These are phyloP conservation scores for Muscicapa comitata DNA, from an alignment of 2,797 vertebrate genomes.

Conservation along the genomic window DNA sequence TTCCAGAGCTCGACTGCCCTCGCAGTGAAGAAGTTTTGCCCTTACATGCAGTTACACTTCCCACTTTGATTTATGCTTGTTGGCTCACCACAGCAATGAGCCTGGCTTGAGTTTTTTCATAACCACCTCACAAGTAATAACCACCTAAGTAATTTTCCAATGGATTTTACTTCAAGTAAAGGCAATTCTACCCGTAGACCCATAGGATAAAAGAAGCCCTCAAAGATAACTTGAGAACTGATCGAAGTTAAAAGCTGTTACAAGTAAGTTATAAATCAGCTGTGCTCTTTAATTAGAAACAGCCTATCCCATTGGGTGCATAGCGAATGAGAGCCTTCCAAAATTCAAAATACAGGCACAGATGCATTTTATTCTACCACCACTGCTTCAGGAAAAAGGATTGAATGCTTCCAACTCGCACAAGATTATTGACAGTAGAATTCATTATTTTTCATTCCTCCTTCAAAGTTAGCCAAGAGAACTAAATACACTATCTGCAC, in stretches of 20 bases:
- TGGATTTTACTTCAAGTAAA: neutral
- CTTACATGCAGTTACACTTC: neutral
- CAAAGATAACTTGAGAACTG: neutral
- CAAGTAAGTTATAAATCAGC: neutral
- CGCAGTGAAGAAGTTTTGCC: neutral
- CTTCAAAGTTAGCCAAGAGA: neutral
- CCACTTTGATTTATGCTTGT: neutral
- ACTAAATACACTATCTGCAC: neutral
- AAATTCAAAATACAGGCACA: neutral
- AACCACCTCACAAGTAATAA: neutral
- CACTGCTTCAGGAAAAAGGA: neutral
- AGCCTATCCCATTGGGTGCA: neutral
- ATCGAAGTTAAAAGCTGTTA: neutral
- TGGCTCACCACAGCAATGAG: neutral
- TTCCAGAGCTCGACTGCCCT: neutral
- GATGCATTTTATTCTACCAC: neutral
- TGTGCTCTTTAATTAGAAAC: slow-evolving; percentile 4
- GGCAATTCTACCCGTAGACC: neutral
- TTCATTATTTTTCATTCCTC: neutral
- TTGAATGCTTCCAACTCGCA: neutral
- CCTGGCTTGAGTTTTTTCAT: neutral
- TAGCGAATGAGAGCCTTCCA: neutral
- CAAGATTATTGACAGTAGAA: neutral
- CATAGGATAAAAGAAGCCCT: neutral
- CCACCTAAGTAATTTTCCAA: neutral